These are phyloP conservation scores for Drosophila trapezifrons DNA, from an alignment of 1,140 invertebrate species.

Conservation along the genomic window DNA sequence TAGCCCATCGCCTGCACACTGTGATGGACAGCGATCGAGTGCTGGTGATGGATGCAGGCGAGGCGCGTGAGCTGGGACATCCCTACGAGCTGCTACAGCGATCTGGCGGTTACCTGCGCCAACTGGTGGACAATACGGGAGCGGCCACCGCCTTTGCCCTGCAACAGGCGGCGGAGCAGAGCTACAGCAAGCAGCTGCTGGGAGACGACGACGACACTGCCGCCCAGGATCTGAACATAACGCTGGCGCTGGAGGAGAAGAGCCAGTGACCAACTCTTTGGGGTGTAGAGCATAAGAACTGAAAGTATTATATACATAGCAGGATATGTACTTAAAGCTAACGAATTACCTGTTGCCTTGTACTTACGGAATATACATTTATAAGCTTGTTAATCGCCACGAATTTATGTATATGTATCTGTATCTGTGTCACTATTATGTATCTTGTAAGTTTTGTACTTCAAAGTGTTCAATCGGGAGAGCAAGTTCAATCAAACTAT, in stretches of 20 bases:
- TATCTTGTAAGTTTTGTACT: slow-evolving; percentile 42
- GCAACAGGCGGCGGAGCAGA: slow-evolving; percentile 79
- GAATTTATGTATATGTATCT: slow-evolving; percentile 64
- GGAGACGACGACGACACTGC: slow-evolving; percentile 45
- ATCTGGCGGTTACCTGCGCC: slow-evolving; percentile 84
- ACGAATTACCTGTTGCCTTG: slow-evolving; percentile 54
- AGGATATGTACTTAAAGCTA: slow-evolving; percentile 62
- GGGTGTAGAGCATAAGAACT: slow-evolving; percentile 50
- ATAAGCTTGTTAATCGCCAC: slow-evolving; percentile 55
- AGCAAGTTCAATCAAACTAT: slow-evolving; percentile 46
- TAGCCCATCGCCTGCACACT: slow-evolving; percentile 92
- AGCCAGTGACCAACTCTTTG: slow-evolving; percentile 39
- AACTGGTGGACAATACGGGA: slow-evolving; percentile 86
- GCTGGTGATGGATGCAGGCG: slow-evolving; percentile 89
- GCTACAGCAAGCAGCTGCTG: slow-evolving; percentile 56
- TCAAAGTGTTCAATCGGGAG: slow-evolving; percentile 46
- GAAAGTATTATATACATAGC: slow-evolving; percentile 74
- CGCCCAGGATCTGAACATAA: slow-evolving; percentile 54
- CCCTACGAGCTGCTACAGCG: slow-evolving; percentile 88
- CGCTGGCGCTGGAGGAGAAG: slow-evolving; percentile 48
- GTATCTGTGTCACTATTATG: slow-evolving; percentile 24
- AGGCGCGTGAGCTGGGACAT: slow-evolving; percentile 88
- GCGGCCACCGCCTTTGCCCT: slow-evolving; percentile 78
- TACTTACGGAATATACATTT: slow-evolving; percentile 47
- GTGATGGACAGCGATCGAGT: slow-evolving; percentile 92